Conservation (phyloP, 2,888 invertebrate species). For the Crioceris asparagi region DNA sequence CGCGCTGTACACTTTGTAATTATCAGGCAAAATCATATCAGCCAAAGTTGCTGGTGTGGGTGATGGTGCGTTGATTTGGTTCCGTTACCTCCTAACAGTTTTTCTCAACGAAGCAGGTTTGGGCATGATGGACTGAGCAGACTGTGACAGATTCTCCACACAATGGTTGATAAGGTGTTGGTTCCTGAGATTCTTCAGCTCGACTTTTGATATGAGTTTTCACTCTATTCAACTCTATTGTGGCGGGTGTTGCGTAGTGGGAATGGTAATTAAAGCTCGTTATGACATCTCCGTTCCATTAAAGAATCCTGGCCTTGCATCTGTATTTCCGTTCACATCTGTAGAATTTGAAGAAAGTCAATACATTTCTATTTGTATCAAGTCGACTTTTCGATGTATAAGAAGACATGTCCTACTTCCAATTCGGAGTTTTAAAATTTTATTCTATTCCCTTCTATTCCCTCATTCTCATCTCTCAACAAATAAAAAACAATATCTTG, state of each 20-base stretch:
- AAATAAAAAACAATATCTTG: too few species aligned
- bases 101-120: too few species aligned
- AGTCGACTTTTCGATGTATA: neutral
- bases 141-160: conserved; percentile 4
- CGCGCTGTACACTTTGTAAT: too few species aligned
- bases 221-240: conserved; percentile 2
- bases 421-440: too few species aligned
- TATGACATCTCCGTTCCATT: neutral
- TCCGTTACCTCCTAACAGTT: conserved; percentile 2
- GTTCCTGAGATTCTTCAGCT: conserved; percentile 5
- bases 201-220: conserved; percentile 2
- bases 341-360: neutral
- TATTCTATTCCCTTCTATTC: too few species aligned
- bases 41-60: conserved; percentile 3
- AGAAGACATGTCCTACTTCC: too few species aligned
- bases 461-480: too few species aligned
- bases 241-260: neutral
- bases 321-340: too few species aligned
- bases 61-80: conserved; percentile 2
- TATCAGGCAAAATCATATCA: neutral
- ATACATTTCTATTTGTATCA: too few species aligned
- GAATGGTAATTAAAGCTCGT: neutral
- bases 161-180: conserved; percentile 5
- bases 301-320: too few species aligned
- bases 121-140: neutral